Base-by-base conservation (phyloP, 1,140 invertebrate species). In the Polypedilum pembai region DNA sequence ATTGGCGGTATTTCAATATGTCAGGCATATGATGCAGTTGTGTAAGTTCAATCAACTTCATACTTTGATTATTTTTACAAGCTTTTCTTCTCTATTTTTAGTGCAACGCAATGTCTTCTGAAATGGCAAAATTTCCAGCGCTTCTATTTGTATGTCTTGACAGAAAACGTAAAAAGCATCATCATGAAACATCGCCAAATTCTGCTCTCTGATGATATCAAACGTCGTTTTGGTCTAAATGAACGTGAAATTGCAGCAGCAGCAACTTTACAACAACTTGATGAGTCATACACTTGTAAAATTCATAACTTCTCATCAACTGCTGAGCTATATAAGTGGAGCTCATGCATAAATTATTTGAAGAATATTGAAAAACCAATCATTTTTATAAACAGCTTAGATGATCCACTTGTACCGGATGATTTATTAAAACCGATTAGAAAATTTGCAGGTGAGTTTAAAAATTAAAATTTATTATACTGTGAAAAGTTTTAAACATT, bases 121-220 rank as follows among this genome's bases (percentile, higher is more conserved):
- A 89, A 93, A 78, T 96, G 93, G 93, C 88, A 92, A 78, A 92
- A 94, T 79, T 91, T 95, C 80, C 86, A 93, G 4, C 88, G 93
- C 0, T 89, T 93, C 77, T 97, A 97, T 80, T 83, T 95, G n/a
- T 95, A 94, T 79, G 88, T 93, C 45, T 95, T 97, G 91, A 95
- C 94, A 0, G 92, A 94, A 80, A 94, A 94, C 79, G 89, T 95
- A 78, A 93, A 94, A 75, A 89, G 88, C 77, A 89, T 96, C 56
- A 91, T 97, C 75, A 85, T 92, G 1, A 85, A 88, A 41, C 92
- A 96, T 82, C 90, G 91, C 76, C 85, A 89, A 76, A 87, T 90
- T 56, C 83, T 95, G 69, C 84, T 96, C 10, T 88, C 86, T 17
- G 89, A 91, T 12, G 90, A 95, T 66, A 85, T 92, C 5, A 92